Base-by-base conservation (phyloP, 2,113 vertebrate species). In the Rhinopomastus cyanomelas region DNA sequence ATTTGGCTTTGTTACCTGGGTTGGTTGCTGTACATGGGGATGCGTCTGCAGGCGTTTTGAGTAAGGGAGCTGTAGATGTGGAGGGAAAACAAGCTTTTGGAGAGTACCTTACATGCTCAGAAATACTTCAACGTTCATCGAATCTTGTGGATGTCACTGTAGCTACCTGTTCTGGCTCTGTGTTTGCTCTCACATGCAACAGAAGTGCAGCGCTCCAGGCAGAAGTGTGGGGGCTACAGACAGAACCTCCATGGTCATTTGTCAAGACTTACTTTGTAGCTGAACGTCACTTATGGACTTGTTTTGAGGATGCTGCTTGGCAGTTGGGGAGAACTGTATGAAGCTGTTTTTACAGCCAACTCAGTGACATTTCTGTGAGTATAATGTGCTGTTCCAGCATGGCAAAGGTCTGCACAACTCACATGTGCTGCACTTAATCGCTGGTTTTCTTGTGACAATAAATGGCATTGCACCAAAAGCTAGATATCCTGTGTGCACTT, bases 381-480 rank as follows among this genome's bases (percentile, higher is more conserved):
- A 81, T 66, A 92, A 83, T 78, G 36, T 0, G 17, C 76, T 67
- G 83, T 92, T 93, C 65, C 80, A 81, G 80, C 92, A 84, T 95
- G 83, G 89, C 89, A 84, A 84, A 94, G 89, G 83, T 92, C 91
- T 95, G 89, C 65, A n/a, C 91, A 85, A 86, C 81, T 93, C 89
- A 84, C 75, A 82, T 88, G 77, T 78, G 91, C 85, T 92, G 65
- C 68, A 37, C 36, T 91, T 95, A 91, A 91, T 91, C 82, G 42
- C 82, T 89, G 90, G 73, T 89, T 96, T 94, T 92, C 83, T 86
- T 88, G 80, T 86, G 83, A 92, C 93, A 94, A 92, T 94, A 90
- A 91, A 78, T 92, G 86, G 86, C 90, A 69, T 66, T 88, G 89
- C 91, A 94, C 91, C 88, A 95, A 92, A 93, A 87, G 85, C 88